phyloP scores from a whole-genome alignment of 2,888 invertebrate genomes.

The Apoderus coryli region DNA sequence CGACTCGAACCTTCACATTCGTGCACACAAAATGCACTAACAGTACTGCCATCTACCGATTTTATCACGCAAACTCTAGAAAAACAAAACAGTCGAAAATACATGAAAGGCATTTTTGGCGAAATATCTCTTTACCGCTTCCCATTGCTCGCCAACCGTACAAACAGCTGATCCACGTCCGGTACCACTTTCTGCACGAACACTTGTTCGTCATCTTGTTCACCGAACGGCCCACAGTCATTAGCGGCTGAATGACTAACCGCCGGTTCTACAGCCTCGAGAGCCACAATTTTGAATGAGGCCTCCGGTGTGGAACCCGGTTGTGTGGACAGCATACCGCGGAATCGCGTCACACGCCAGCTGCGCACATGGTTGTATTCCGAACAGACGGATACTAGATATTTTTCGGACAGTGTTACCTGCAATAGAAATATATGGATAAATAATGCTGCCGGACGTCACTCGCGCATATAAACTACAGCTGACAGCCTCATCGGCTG shows the following conservation, averaged over 20 bases:
- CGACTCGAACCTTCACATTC: slow-evolving; percentile 95
- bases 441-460: no score
- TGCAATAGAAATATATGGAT: slow-evolving; percentile 27
- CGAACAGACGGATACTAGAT: slow-evolving; percentile 88
- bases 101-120: background rate
- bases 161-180: slow-evolving; percentile 89
- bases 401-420: slow-evolving; percentile 90
- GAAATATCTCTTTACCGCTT: slow-evolving; percentile 46
- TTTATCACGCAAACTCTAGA: slow-evolving; percentile 82
- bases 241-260: slow-evolving; percentile 45
- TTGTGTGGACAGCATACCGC: slow-evolving; percentile 98
- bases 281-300: slow-evolving; percentile 88
- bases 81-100: slow-evolving; percentile 9
- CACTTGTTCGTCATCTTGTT: slow-evolving; percentile 95
- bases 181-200: slow-evolving; percentile 97
- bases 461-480: no score
- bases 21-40: slow-evolving; percentile 92
- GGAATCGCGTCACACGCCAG: slow-evolving; percentile 92
- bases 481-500: no score
- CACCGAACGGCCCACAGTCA: slow-evolving; percentile 84
- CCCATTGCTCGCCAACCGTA: slow-evolving; percentile 88
- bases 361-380: slow-evolving; percentile 97
- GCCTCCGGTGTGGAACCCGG: slow-evolving; percentile 96
- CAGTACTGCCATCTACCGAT: slow-evolving; percentile 85
- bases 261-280: slow-evolving; percentile 53